phyloP scores from a whole-genome alignment of 2,113 vertebrate species.

The Cygnus buccinator region DNA sequence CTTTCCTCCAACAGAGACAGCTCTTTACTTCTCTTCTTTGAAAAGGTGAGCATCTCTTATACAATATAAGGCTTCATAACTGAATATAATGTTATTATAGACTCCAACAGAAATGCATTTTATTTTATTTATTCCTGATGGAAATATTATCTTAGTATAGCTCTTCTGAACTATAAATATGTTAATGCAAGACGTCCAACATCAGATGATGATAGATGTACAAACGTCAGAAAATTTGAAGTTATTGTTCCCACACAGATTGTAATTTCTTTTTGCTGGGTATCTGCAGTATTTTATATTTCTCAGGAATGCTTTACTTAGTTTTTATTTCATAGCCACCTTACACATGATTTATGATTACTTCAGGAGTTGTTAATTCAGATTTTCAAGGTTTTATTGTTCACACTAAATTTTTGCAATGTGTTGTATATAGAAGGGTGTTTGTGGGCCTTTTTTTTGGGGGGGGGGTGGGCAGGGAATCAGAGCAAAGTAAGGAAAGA shows the following conservation, averaged over 20 bases:
- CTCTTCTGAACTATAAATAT: neutral
- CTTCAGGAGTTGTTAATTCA: neutral
- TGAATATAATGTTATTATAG: conserved; percentile 10
- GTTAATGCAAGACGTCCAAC: neutral
- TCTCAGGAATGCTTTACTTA: neutral
- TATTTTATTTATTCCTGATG: neutral
- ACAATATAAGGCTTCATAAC: neutral
- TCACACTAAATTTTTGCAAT: neutral
- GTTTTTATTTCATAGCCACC: neutral
- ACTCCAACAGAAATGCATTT: conserved; percentile 7
- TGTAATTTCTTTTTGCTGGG: neutral
- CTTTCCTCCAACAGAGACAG: neutral
- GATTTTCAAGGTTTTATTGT: neutral
- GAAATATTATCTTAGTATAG: neutral
- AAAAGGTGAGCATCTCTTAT: neutral
- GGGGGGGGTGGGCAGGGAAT: neutral
- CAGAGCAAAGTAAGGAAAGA: neutral
- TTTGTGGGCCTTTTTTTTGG: neutral
- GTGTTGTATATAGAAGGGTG: neutral
- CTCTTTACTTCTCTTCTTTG: neutral
- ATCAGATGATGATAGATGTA: neutral
- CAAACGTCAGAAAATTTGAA: neutral
- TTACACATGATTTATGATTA: neutral
- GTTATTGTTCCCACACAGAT: neutral
- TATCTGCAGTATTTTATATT: neutral